Percentiles rank a stretch among this genome's conserved stretches.
Conservation (phyloP, 1,140 invertebrate species). For the Trinorchestia longiramus region DNA sequence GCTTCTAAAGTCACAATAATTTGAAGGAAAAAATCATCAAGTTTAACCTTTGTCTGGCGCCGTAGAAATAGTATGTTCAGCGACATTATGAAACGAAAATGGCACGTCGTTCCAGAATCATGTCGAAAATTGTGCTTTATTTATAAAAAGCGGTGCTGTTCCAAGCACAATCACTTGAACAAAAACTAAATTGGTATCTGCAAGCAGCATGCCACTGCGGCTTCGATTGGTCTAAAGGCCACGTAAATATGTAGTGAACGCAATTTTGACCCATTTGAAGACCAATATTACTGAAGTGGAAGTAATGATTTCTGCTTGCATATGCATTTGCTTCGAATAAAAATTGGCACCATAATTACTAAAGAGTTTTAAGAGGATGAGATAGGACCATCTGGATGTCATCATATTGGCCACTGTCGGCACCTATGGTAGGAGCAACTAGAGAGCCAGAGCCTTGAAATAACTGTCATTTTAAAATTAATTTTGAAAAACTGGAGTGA, state of each 20-base stretch:
- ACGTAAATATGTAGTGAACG: not conserved
- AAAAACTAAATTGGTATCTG: not conserved
- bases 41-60: not conserved
- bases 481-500: not conserved
- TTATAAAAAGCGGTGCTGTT: not conserved
- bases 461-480: not conserved
- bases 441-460: not conserved
- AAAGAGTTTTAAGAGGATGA: not conserved
- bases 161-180: not conserved
- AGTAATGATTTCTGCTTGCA: not conserved
- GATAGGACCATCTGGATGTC: not conserved
- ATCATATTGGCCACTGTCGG: not conserved
- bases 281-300: not conserved
- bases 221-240: not conserved
- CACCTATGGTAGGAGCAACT: not conserved
- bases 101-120: not conserved
- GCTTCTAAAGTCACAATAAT: not conserved
- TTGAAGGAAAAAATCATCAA: not conserved
- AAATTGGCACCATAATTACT: not conserved
- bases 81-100: not conserved
- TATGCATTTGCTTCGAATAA: not conserved
- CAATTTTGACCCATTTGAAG: not conserved
- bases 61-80: not conserved
- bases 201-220: not conserved
- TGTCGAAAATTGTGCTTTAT: not conserved